These are phyloP conservation scores for Xiphophorus hellerii DNA, from an alignment of 2,113 vertebrate species.

Conservation along the genomic window DNA sequence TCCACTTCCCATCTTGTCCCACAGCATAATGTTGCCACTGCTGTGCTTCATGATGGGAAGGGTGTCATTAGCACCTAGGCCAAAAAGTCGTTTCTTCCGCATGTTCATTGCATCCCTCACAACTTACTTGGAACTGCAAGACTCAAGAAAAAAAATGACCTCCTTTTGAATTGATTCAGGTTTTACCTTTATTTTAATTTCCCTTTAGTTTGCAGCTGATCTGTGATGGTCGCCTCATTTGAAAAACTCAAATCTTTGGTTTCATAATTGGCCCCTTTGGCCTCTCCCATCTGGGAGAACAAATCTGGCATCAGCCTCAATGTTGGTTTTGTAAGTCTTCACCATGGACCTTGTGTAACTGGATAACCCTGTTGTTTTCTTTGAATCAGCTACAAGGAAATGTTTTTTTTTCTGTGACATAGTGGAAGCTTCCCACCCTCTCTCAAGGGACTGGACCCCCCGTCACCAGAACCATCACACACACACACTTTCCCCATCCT, in stretches of 20 bases:
- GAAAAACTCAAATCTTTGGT: no score
- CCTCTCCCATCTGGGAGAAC: background rate
- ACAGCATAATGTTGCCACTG: no score
- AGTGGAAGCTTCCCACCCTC: conserved; percentile 78
- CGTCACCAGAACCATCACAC: conserved; percentile 21
- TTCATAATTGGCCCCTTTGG: no score
- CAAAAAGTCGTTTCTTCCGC: background rate
- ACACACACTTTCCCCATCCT: conserved; percentile 11
- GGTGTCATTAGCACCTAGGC: no score
- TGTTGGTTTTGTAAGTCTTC: conserved; percentile 27
- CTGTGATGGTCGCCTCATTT: background rate
- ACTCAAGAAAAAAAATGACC: no score
- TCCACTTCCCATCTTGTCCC: no score
- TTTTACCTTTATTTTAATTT: background rate
- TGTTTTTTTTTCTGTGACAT: conserved; percentile 76
- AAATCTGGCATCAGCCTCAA: background rate
- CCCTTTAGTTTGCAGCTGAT: background rate
- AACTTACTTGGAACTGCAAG: background rate
- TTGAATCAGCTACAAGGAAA: conserved; percentile 72
- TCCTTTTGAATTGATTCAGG: no score
- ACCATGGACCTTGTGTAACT: conserved; percentile 50
- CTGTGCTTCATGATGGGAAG: no score
- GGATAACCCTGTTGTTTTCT: conserved; percentile 73
- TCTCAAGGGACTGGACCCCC: conserved; percentile 77
- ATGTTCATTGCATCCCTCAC: background rate